Base-by-base conservation (phyloP, 2,888 invertebrate species). In the Cistogaster globosa region DNA sequence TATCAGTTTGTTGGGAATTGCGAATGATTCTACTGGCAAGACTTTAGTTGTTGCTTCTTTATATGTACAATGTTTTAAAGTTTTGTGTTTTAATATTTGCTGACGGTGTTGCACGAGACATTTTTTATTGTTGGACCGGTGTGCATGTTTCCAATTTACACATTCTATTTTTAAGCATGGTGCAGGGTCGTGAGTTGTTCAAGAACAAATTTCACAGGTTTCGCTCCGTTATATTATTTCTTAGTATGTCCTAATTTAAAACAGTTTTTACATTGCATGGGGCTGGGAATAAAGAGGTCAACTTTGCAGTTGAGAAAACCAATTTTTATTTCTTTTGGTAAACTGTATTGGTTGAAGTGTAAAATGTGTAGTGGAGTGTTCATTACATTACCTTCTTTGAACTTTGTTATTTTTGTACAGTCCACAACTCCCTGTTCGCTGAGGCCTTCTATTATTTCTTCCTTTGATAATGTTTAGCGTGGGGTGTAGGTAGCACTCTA, bases 241-340 rank as follows among this genome's bases (percentile, higher is more conserved):
- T 42, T 38, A 0, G 62, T 42, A 8, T 62, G 62, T 9, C 62
- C 42, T 20, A 62, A 20, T 14, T 20, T 62, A 4, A 42, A 62
- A 9, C 62, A 62, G 14, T 62, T 62, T 20, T 62, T 62, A 42
- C 22, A 42, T 18, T 62, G 62, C 11, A 20, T 62, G 1, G 42
- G 62, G 14, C 4, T 20, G 6, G 62, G 42, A 14, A 62, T 62
- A 20, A 20, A 62, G 1, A 42, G 62, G 9, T 62, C 62, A 11
- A 62, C 62, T 42, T 62, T 62, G 20, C 62, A 62, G 12, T 8
- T 20, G 0, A 62, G 20, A 6, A 62, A 62, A 3, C 62, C 38
- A 20, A 42, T 38, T 62, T 42, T 62, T 8, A 62, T 42, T 20
- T 42, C 62, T 6, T 42, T 42, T 1, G 38, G 62, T 20, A 62